Base-by-base conservation (phyloP, 2,888 invertebrate genomes). In the Auanema freiburgensis region DNA sequence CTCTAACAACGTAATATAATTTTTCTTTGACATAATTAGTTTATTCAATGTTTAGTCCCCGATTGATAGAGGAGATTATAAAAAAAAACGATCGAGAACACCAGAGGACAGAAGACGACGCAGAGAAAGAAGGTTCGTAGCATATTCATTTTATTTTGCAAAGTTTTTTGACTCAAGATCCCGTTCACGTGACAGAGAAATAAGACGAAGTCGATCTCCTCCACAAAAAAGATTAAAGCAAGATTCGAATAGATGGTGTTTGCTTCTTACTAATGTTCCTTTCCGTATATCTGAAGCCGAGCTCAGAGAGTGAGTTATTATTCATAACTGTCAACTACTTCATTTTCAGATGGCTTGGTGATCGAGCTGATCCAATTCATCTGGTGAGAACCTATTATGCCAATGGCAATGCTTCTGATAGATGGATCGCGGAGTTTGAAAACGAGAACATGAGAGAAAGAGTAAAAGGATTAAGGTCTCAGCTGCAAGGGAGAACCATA, bases 361-460 rank as follows among this genome's bases (percentile, higher is more conserved):
- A 67, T 12, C 59, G 66, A 51, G 69, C 70, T 8, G 63, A 59
- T n/a, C 74, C 69, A 10, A 67, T 65, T 4, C 72, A 72, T 41
- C 41, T 76, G 1, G 59, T 64, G 12, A 66, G 76, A 6, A 70
- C 74, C 3, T 76, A 61, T 52, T 72, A 75, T 55, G 55, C 72
- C 1, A 76, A 75, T 57, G 74, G 76, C 21, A 76, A 77, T 24
- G 72, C 74, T 10, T 76, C 78, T 0, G 79, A 79, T 60, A 60
- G 74, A 10, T 79, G 79, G 79, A 65, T 79, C n/a, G 75, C 77
- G 16, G 78, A 77, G 61, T 78, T 77, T 56, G 68, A 71, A 41
- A 70, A 63, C 46, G 72, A 72, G 40, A 59, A 57, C 33, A 25
- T 63, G 11, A 65, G 69, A 65, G 63, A 67, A 11, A 56, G 66